Conservation (phyloP, 1,140 invertebrate genomes). For the Maconellicoccus hirsutus region DNA sequence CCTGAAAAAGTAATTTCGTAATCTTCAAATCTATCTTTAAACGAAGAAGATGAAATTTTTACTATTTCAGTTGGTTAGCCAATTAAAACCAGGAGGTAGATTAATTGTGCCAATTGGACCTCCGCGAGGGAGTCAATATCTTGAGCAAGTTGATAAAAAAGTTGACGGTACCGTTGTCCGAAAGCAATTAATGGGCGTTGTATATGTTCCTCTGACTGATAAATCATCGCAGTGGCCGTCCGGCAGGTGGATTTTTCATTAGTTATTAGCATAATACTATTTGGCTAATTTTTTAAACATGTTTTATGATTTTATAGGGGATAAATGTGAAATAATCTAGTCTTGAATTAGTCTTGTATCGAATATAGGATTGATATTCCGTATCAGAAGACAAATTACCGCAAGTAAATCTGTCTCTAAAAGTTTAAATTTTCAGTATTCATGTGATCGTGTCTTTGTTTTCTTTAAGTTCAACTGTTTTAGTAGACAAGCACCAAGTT, state of each 20-base stretch:
- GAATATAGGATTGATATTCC: not conserved
- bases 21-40: too few relatives aligned
- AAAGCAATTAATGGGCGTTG: constrained; percentile 82
- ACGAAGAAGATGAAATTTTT: too few relatives aligned
- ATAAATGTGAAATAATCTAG: not conserved
- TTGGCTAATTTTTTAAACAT: not conserved
- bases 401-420: not conserved
- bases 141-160: constrained; percentile 80
- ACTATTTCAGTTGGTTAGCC: constrained; percentile 47
- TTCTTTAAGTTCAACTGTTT: not conserved
- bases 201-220: constrained; percentile 94
- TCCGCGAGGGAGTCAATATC: constrained; percentile 63
- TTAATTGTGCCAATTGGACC: constrained; percentile 86
- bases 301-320: not conserved
- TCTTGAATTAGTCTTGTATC: not conserved
- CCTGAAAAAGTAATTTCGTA: constrained; percentile 51
- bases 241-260: constrained; percentile 26
- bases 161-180: constrained; percentile 63
- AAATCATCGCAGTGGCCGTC: constrained; percentile 49
- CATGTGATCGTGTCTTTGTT: not conserved
- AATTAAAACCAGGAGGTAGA: constrained; percentile 69
- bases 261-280: not conserved
- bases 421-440: not conserved
- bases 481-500: too few relatives aligned
- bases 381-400: not conserved